Evolutionary conservation across 2,888 invertebrate genomes (phyloP).

Genomic region (Trachelus troglodyta): DNA sequence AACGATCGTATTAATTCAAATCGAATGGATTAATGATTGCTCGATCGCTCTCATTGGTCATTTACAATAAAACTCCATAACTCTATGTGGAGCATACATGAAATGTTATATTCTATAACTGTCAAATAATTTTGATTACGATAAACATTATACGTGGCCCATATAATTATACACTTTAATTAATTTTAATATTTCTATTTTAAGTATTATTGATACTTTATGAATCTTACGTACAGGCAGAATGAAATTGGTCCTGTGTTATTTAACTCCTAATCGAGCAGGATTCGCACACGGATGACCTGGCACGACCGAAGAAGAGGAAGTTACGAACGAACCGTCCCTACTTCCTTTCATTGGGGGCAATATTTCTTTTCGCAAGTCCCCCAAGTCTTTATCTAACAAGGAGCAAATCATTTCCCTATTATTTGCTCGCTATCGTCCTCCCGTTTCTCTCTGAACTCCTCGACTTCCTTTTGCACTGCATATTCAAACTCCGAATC

Average conservation of each 20-base stretch:
- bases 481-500: constrained; percentile 50
- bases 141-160: no score
- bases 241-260: constrained; percentile 16
- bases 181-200: not conserved
- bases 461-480: constrained; percentile 53
- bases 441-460: constrained; percentile 45
- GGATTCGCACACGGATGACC: constrained; percentile 54
- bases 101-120: no score
- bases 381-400: constrained; percentile 62
- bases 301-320: constrained; percentile 51
- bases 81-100: not conserved
- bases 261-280: constrained; percentile 60
- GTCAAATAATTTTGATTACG: no score
- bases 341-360: constrained; percentile 61
- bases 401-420: constrained; percentile 67
- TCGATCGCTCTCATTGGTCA: not conserved
- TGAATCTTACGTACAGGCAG: not conserved
- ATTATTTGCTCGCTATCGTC: constrained; percentile 66
- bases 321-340: constrained; percentile 54
- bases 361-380: constrained; percentile 63
- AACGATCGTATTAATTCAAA: not conserved
- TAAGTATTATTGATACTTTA: not conserved
- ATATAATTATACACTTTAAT: not conserved
- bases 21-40: not conserved
- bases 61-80: not conserved